Evolutionary conservation across 2,888 invertebrate genomes (phyloP), one percentile per base, ranked within the genome.

Genomic region (Leucophora obtusa): DNA sequence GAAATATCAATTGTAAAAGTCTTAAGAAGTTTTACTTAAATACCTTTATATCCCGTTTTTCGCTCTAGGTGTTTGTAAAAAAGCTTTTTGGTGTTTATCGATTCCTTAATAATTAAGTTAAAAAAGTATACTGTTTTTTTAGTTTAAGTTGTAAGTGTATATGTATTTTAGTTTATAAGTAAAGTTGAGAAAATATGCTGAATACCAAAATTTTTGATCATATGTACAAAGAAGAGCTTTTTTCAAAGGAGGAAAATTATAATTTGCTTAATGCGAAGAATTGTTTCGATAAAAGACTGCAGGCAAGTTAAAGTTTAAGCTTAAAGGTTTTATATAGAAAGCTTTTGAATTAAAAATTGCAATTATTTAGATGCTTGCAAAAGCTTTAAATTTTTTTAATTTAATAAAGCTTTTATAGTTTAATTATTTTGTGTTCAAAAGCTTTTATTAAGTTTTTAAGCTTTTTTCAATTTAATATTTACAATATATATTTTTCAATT

Each of bases 41-140:
- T 69, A 47, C 58, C 15, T 51, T 50, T 28, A 73, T 15, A 51
- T 62, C 24, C 28, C 65, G 43, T 43, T 51, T 56, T 60, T n/a
- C 35, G 73, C 73, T 79, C 54, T 71, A 75, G 62, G 54, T 74
- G 74, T 79, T 74, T 71, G 74, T 60, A 68, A 33, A 35, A 43
- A 75, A 63, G 71, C 75, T 80, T 75, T 43, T 80, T 58, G 58
- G 17, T 71, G 71, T 68, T 68, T 56, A 60, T 10, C 5, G 33
- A 54, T 38, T 75, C 71, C 38, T 71, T 62, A 62, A 60, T 5
- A 66, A 11, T 47, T 38, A 18, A 28, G 24, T 63, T 74, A 18
- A 38, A 28, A 38, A 50, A 35, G 50, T 35, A 28, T 51, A 14
- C 35, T 70, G 53, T 33, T 53, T 69, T 47, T 18, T 59, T 60